Conservation (phyloP, 2,888 invertebrate genomes). For the Disparrhopalites patrizii region DNA sequence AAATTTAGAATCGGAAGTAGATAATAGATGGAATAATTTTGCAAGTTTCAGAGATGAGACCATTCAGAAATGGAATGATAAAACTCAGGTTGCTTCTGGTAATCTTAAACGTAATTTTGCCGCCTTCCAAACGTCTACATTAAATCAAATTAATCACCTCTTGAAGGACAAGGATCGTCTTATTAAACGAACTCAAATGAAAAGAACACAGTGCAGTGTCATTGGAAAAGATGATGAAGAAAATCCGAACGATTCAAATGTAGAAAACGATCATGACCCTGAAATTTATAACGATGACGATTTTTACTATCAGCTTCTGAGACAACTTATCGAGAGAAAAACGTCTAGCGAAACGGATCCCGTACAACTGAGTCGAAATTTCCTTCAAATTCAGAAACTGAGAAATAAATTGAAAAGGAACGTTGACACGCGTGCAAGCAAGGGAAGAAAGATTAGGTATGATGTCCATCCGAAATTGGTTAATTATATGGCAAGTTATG, state of each 20-base stretch:
- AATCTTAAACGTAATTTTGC: slow-evolving; percentile 59
- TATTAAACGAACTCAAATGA: slow-evolving; percentile 71
- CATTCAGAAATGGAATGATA: slow-evolving; percentile 93
- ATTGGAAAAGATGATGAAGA: slow-evolving; percentile 57
- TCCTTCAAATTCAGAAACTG: slow-evolving; percentile 86
- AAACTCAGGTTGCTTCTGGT: slow-evolving; percentile 69
- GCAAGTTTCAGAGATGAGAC: slow-evolving; percentile 69
- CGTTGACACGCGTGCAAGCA: slow-evolving; percentile 89
- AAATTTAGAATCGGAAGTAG: slow-evolving; percentile 19
- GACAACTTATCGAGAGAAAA: slow-evolving; percentile 89
- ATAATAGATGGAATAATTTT: slow-evolving; percentile 58
- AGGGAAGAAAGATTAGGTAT: slow-evolving; percentile 86
- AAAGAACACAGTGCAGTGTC: slow-evolving; percentile 68
- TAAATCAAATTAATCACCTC: slow-evolving; percentile 79
- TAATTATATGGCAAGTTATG: slow-evolving; percentile 82
- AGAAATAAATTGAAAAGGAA: slow-evolving; percentile 87
- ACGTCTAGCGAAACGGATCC: slow-evolving; percentile 78
- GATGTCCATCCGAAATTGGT: slow-evolving; percentile 78
- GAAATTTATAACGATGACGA: slow-evolving; percentile 97
- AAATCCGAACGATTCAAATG: not conserved
- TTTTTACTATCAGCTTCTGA: slow-evolving; percentile 88
- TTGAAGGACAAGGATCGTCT: slow-evolving; percentile 72
- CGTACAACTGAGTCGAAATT: slow-evolving; percentile 78
- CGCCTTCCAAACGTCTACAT: slow-evolving; percentile 56
- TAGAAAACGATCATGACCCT: slow-evolving; percentile 61